Conservation (phyloP, 2,797 vertebrate genomes). For the Pseudotriccus pelzelni region DNA sequence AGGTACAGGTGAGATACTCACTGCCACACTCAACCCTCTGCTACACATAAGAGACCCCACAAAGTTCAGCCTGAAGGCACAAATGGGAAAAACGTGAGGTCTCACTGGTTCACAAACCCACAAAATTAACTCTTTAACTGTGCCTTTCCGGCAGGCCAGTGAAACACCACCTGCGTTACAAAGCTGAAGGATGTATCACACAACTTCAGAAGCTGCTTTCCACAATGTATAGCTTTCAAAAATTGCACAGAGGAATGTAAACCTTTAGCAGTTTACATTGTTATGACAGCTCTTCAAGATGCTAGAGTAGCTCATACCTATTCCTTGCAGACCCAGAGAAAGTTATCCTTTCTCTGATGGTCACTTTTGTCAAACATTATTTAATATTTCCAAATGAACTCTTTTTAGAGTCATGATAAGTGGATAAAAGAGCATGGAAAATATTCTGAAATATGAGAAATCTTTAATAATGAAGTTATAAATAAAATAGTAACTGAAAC, state of each 20-base stretch:
- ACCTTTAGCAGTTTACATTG: neutral
- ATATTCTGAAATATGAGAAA: neutral
- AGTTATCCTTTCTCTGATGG: neutral
- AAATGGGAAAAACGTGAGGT: neutral
- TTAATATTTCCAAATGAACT: neutral
- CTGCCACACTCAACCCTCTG: neutral
- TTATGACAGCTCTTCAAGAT: neutral
- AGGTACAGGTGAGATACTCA: neutral
- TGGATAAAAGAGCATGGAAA: neutral
- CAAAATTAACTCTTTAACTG: neutral
- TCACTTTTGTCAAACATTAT: neutral
- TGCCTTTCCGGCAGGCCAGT: neutral
- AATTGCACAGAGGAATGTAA: neutral
- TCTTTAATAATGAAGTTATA: neutral
- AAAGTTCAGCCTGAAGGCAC: neutral
- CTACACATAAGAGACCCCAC: neutral
- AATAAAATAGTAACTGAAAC: neutral
- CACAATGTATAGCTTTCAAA: neutral
- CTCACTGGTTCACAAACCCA: neutral
- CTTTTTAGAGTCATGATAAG: neutral
- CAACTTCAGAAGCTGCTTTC: neutral
- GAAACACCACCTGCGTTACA: rapidly evolving
- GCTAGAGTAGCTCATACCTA: neutral
- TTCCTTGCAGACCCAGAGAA: neutral
- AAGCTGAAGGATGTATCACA: neutral